These are phyloP conservation scores for Pseudobourletiella spinata DNA, from an alignment of 1,140 invertebrate species.

Conservation along the genomic window DNA sequence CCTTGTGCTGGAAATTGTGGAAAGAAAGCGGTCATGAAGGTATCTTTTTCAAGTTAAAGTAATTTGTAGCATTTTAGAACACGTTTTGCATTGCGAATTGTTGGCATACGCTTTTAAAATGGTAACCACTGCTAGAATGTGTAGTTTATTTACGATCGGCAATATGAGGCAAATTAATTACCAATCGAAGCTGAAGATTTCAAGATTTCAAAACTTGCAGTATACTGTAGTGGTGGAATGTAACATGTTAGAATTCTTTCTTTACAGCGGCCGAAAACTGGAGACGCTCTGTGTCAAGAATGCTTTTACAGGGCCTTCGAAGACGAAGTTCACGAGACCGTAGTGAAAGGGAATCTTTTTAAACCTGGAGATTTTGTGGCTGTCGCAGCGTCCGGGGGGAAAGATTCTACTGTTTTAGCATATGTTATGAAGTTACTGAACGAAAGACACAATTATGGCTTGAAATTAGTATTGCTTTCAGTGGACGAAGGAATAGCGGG, in stretches of 20 bases:
- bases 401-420: constrained; percentile 97
- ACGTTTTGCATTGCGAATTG: no score
- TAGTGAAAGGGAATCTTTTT: constrained; percentile 75
- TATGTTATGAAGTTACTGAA: constrained; percentile 87
- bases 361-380: constrained; percentile 78
- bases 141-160: background rate
- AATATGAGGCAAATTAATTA: background rate
- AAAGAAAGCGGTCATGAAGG: constrained; percentile 39
- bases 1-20: constrained; percentile 59
- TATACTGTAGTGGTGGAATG: background rate
- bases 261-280: constrained; percentile 75
- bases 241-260: background rate
- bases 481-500: constrained; percentile 97
- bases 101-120: no score
- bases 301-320: constrained; percentile 95
- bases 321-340: constrained; percentile 92
- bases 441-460: constrained; percentile 79
- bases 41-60: background rate
- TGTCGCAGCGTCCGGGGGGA: constrained; percentile 87
- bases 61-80: background rate
- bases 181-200: no score
- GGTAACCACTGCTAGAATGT: no score
- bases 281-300: constrained; percentile 84
- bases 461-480: constrained; percentile 85
- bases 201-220: background rate